phyloP scores from a whole-genome alignment of 2,888 invertebrate genomes.

The Xylota sylvarum region DNA sequence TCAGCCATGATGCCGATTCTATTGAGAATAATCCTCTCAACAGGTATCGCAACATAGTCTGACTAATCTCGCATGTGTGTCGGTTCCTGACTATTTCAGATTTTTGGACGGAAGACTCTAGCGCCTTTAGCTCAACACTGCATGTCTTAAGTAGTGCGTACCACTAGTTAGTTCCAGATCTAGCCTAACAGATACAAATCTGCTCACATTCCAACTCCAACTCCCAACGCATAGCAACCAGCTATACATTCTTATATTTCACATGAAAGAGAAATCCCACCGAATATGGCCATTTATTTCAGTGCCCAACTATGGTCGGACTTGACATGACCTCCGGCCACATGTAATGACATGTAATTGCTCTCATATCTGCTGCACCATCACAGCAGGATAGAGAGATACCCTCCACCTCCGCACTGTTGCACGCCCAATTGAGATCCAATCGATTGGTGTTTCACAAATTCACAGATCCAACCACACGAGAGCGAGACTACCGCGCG shows the following conservation, averaged over 20 bases:
- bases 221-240: constrained; percentile 2
- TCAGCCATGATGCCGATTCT: too few relatives aligned
- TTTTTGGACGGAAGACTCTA: too few relatives aligned
- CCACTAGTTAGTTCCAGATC: too few relatives aligned
- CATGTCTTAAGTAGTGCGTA: too few relatives aligned
- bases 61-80: too few relatives aligned
- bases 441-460: constrained; percentile 60
- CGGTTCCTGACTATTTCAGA: too few relatives aligned
- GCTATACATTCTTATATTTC: background rate
- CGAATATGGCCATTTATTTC: constrained; percentile 66
- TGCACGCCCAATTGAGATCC: constrained; percentile 24
- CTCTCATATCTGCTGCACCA: constrained; percentile 63
- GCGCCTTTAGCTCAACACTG: too few relatives aligned
- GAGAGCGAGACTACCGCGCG: background rate
- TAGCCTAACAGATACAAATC: background rate
- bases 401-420: constrained; percentile 3
- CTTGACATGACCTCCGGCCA: constrained; percentile 76
- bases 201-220: constrained; percentile 10
- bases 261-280: constrained; percentile 28
- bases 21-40: too few relatives aligned
- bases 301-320: constrained; percentile 51
- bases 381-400: constrained; percentile 50
- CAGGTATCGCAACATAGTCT: too few relatives aligned
- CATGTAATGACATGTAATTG: constrained; percentile 77
- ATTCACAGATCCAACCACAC: constrained; percentile 58